Percentiles rank a stretch among this genome's conserved stretches.
Conservation (phyloP, 2,797 vertebrate genomes). For the Channallabes apus region DNA sequence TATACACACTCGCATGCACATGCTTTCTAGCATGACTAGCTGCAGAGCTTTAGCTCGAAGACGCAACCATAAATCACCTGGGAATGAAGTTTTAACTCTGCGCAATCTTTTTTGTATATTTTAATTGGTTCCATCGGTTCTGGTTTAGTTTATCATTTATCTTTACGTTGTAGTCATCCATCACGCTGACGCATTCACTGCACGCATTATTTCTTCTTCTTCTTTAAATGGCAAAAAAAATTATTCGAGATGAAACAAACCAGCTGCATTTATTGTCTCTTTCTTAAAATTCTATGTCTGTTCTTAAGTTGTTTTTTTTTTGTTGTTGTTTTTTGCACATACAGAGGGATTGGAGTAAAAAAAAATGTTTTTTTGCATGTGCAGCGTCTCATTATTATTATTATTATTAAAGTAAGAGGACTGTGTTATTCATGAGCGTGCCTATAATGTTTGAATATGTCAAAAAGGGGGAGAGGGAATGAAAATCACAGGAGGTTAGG, state of each 20-base stretch:
- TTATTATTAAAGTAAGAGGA: constrained; percentile 10
- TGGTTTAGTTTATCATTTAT: constrained; percentile 22
- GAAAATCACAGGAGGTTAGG: constrained; percentile 1
- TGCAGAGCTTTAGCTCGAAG: constrained; percentile 9
- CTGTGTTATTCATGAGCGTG: constrained; percentile 12
- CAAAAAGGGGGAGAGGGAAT: not conserved
- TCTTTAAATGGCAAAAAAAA: constrained; percentile 1
- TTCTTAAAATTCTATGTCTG: not conserved
- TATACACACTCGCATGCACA: not conserved
- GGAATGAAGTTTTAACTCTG: constrained; percentile 34
- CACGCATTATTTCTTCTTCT: constrained; percentile 14
- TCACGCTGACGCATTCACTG: constrained; percentile 11
- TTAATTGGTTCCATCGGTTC: constrained; percentile 31
- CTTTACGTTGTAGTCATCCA: constrained; percentile 23
- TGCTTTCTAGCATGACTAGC: constrained; percentile 5
- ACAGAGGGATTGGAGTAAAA: not conserved
- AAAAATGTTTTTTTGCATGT: constrained; percentile 3
- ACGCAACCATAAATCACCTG: constrained; percentile 28
- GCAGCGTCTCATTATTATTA: not conserved
- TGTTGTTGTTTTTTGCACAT: not conserved
- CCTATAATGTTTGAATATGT: constrained; percentile 1
- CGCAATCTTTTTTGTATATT: constrained; percentile 22
- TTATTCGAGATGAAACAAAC: constrained; percentile 6
- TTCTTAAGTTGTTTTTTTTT: not conserved
- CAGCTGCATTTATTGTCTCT: not conserved